Evolutionary conservation across 2,797 vertebrate species (phyloP).

Genomic region (Prionace glauca): DNA sequence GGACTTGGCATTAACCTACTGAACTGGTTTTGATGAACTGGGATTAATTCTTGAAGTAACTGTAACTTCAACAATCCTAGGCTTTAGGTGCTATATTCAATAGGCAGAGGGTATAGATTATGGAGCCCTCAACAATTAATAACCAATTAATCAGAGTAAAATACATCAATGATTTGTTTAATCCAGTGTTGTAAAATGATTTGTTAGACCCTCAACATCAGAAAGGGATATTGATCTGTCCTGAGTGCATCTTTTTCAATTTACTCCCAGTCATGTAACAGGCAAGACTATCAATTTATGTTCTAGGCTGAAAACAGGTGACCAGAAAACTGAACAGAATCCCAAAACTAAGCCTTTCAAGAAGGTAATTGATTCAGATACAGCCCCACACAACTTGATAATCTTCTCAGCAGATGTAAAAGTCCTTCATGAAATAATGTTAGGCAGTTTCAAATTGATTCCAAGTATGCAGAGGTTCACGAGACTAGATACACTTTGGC

Average conservation of each 20-base stretch:
- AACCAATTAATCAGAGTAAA: not conserved
- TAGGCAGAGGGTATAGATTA: not conserved
- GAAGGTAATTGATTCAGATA: not conserved
- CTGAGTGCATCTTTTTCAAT: not conserved
- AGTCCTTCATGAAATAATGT: not conserved
- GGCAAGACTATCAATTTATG: not conserved
- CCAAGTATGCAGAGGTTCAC: not conserved
- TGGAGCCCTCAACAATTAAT: not conserved
- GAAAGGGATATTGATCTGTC: not conserved
- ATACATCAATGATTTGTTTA: not conserved
- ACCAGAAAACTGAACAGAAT: not conserved
- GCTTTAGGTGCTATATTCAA: not conserved
- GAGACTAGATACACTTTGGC: not conserved
- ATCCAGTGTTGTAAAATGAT: not conserved
- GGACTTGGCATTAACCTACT: too few relatives aligned
- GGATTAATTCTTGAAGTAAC: not conserved
- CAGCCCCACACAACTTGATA: not conserved
- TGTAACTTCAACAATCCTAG: too few relatives aligned
- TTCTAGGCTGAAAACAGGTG: not conserved
- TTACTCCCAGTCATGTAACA: too few relatives aligned
- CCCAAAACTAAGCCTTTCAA: not conserved
- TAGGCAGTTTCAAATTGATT: not conserved
- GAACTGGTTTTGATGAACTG: not conserved
- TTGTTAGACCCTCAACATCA: not conserved
- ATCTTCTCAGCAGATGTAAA: not conserved